Evolutionary conservation across 2,113 vertebrate species (phyloP).

Genomic region (Eubucco bourcierii): DNA sequence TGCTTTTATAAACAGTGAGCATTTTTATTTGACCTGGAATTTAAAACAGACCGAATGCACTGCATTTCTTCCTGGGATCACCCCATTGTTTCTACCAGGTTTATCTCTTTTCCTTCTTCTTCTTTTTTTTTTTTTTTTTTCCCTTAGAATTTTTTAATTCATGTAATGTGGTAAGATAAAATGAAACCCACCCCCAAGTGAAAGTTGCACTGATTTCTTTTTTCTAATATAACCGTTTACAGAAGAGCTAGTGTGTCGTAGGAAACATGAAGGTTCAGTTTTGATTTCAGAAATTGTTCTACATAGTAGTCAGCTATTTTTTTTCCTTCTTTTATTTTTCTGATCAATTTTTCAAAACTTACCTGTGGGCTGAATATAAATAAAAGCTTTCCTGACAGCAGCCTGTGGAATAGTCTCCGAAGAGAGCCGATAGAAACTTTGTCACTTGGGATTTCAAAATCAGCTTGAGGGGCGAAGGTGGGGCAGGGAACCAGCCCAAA

Average conservation of each 20-base stretch:
- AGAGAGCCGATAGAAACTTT: not conserved
- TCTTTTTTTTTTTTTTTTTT: too few relatives aligned
- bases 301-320: not conserved
- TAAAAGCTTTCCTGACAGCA: constrained; percentile 8
- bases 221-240: not conserved
- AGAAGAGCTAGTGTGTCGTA: not conserved
- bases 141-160: not conserved
- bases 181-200: not conserved
- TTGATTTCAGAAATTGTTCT: not conserved
- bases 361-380: constrained; percentile 12
- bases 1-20: not conserved
- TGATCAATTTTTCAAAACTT: constrained; percentile 13
- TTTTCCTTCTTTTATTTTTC: not conserved
- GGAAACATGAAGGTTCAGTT: not conserved
- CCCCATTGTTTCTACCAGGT: not conserved
- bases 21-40: not conserved
- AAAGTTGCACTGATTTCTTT: not conserved
- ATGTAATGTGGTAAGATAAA: not conserved
- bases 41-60: not conserved
- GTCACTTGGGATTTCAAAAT: constrained; percentile 1
- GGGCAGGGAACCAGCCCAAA: not conserved
- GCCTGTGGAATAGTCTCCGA: not conserved
- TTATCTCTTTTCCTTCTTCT: not conserved
- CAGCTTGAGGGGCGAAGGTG: not conserved
- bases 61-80: not conserved